These are phyloP conservation scores for Andrena praecox DNA, from an alignment of 2,888 invertebrate species.

Conservation along the genomic window DNA sequence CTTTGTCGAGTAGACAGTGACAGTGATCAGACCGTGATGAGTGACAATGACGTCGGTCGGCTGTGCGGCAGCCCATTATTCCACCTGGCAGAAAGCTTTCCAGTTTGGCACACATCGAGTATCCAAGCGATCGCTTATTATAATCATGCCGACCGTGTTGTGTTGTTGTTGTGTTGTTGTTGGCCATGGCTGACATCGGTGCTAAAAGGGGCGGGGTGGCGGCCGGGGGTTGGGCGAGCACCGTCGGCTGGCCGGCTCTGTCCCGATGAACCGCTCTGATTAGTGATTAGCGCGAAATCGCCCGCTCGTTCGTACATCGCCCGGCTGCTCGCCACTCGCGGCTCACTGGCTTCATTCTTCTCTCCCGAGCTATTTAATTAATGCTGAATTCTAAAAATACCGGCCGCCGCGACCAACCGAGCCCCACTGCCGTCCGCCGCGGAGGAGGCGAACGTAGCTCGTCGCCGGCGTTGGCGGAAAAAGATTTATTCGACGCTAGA, in stretches of 20 bases:
- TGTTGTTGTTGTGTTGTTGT: slow-evolving; percentile 49
- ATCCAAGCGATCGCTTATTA: slow-evolving; percentile 80
- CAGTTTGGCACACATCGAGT: slow-evolving; percentile 83
- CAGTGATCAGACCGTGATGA: slow-evolving; percentile 76
- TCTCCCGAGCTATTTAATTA: slow-evolving; percentile 74
- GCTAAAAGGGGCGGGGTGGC: slow-evolving; percentile 62
- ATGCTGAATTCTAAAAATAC: slow-evolving; percentile 76
- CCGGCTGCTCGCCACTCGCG: slow-evolving; percentile 75
- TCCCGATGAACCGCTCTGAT: slow-evolving; percentile 73
- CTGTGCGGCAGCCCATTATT: slow-evolving; percentile 78
- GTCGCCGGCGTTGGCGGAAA: slow-evolving; percentile 16
- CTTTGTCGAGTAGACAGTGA: slow-evolving; percentile 76
- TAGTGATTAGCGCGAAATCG: slow-evolving; percentile 78
- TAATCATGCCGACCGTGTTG: slow-evolving; percentile 75
- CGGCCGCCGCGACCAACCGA: slow-evolving; percentile 38
- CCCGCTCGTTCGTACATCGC: slow-evolving; percentile 72
- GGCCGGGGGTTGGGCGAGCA: slow-evolving; percentile 52
- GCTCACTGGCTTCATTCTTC: slow-evolving; percentile 76
- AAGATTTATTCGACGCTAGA: slow-evolving; percentile 55
- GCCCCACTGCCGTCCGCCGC: slow-evolving; percentile 37
- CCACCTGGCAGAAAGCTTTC: slow-evolving; percentile 82
- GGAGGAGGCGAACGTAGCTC: slow-evolving; percentile 47
- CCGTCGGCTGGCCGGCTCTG: slow-evolving; percentile 59
- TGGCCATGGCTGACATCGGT: slow-evolving; percentile 75
- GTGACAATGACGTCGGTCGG: slow-evolving; percentile 77